Evolutionary conservation across 2,113 vertebrate species (phyloP).

Genomic region (Gallinago media): DNA sequence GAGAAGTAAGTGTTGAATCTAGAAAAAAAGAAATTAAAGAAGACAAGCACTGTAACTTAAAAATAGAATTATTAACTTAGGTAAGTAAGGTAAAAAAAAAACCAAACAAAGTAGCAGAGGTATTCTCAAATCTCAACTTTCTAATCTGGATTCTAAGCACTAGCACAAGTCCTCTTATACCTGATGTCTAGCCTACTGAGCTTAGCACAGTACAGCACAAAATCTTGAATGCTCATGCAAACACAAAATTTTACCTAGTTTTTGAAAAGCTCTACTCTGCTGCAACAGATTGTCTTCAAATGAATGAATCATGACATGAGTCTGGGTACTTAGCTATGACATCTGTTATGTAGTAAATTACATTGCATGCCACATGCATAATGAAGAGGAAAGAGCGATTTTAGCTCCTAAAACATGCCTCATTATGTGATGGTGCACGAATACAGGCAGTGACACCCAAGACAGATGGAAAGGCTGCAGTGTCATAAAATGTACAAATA

Average conservation of each 20-base stretch:
- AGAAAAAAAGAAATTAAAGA: background rate
- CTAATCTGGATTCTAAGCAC: background rate
- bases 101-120: background rate
- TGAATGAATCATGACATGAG: constrained; percentile 78
- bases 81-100: background rate
- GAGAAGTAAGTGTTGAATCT: background rate
- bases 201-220: background rate
- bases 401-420: constrained; percentile 61
- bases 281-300: constrained; percentile 76
- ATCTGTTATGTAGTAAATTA: constrained; percentile 79
- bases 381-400: constrained; percentile 63
- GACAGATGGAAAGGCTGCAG: constrained; percentile 56
- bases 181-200: background rate
- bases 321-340: constrained; percentile 70
- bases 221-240: constrained; percentile 17
- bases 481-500: constrained; percentile 38
- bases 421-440: constrained; percentile 48
- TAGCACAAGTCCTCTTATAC: background rate
- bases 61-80: background rate
- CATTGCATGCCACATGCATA: constrained; percentile 64
- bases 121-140: background rate
- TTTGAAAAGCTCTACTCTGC: constrained; percentile 43
- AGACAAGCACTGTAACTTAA: background rate
- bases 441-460: constrained; percentile 25
- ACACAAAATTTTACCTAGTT: constrained; percentile 26